Evolutionary conservation across 2,113 vertebrate species (phyloP).

Genomic region (human (Homo sapiens)): GRCh38 chr21:15058001-15058500

Average conservation of each 20-base stretch:
- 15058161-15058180: neutral
- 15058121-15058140: neutral
- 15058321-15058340: neutral
- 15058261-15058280: neutral
- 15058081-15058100: constrained; percentile 17
- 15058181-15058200: constrained; percentile 7
- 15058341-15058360: neutral
- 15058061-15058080: neutral
- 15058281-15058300: constrained; percentile 21
- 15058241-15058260: constrained; percentile 54
- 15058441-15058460: neutral
- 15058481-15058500: neutral
- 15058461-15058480: neutral
- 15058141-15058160: constrained; percentile 21
- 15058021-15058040: constrained; percentile 4
- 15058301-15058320: neutral
- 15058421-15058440: neutral
- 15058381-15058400: neutral
- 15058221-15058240: neutral
- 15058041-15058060: neutral
- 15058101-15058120: neutral
- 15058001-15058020: constrained; percentile 1
- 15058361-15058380: constrained; percentile 14
- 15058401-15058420: neutral
- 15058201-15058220: neutral